Evolutionary conservation across 2,113 vertebrate species (phyloP), one percentile per base, ranked within the genome.

Genomic region (Boulengeromyrus knoepffleri): DNA sequence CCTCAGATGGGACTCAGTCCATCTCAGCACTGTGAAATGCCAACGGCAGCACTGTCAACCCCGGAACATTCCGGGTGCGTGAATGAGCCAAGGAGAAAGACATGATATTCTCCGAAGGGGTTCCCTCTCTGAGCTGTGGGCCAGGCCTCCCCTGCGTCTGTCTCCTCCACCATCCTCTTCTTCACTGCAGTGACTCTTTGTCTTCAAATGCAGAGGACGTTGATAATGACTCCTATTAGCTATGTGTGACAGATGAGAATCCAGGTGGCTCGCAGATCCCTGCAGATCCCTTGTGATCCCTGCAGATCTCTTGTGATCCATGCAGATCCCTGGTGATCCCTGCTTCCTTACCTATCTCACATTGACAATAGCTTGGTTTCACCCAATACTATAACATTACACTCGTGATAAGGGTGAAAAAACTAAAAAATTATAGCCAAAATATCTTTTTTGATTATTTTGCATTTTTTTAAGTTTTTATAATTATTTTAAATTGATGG

Each of bases 21-120:
- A 31, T 39, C 39, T 85, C 80, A 56, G 77, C 89, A 89, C 89
- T 89, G 89, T 89, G 89, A 89, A 89, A 85, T 10, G 13, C 36
- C 21, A 47, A 39, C 2, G 10, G 50, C 24, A 3, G 17, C 31
- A 77, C 47, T n/a, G 27, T 80, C 47, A 42, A 62, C 31, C 27
- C 42, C 19, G 42, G 47, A 47, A 45, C 45, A n/a, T 62, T 62
- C 45, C 17, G 6, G 27, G 31, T 10, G 49, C 31, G 5, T 31
- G 21, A 77, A 39, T 27, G 13, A 39, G 36, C 17, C 74, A 80
- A 19, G 39, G 77, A 89, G 27, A 42, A 58, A 2, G 27, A 17
- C 74, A 42, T n/a, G 6, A 88, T 7, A 39, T 50, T 49, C 49
- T 89, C 70, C 1, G 24, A 31, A 39, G 24, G n/a, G 45, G 17